These are phyloP conservation scores for Coilia nasus DNA, from an alignment of 2,797 vertebrate genomes.

Conservation along the genomic window DNA sequence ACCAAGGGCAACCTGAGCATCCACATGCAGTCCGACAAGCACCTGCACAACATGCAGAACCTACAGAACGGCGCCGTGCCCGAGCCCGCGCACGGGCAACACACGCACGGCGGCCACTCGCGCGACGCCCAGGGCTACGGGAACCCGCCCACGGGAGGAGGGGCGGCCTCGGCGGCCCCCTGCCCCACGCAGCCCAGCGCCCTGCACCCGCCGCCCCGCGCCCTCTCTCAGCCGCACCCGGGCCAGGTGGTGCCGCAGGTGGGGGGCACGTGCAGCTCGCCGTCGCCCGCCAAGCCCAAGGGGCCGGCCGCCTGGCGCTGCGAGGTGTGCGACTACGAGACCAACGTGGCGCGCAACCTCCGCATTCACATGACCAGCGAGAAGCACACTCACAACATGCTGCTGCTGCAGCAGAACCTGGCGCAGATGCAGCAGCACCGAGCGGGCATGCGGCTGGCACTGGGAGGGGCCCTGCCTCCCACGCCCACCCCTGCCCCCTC, in stretches of 20 bases:
- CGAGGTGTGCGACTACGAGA: slow-evolving; percentile 98
- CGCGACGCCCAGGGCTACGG: slow-evolving; percentile 61
- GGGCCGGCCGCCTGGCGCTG: slow-evolving; percentile 92
- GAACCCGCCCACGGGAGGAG: slow-evolving; percentile 48
- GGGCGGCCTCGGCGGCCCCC: neutral
- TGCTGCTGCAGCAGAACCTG: slow-evolving; percentile 96
- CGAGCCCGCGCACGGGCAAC: slow-evolving; percentile 56
- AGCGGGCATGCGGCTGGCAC: neutral
- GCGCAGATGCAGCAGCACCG: slow-evolving; percentile 76
- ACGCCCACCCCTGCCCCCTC: slow-evolving; percentile 56
- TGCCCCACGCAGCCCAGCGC: slow-evolving; percentile 46
- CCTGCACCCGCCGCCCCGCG: slow-evolving; percentile 56
- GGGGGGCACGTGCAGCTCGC: slow-evolving; percentile 75
- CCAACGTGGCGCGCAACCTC: slow-evolving; percentile 96
- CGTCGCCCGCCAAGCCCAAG: slow-evolving; percentile 87
- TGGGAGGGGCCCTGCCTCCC: neutral
- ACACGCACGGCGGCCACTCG: slow-evolving; percentile 34
- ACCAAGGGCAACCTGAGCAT: slow-evolving; percentile 99
- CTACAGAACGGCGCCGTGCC: slow-evolving; percentile 80
- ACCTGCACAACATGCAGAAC: slow-evolving; percentile 98
- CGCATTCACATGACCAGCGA: slow-evolving; percentile 99
- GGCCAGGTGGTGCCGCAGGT: slow-evolving; percentile 68
- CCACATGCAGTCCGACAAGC: slow-evolving; percentile 99
- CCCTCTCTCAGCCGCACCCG: slow-evolving; percentile 54
- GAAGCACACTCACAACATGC: slow-evolving; percentile 94